Evolutionary conservation across 2,113 vertebrate genomes (phyloP), one percentile per base, ranked within the genome.

Genomic region (Pseudopodoces humilis): DNA sequence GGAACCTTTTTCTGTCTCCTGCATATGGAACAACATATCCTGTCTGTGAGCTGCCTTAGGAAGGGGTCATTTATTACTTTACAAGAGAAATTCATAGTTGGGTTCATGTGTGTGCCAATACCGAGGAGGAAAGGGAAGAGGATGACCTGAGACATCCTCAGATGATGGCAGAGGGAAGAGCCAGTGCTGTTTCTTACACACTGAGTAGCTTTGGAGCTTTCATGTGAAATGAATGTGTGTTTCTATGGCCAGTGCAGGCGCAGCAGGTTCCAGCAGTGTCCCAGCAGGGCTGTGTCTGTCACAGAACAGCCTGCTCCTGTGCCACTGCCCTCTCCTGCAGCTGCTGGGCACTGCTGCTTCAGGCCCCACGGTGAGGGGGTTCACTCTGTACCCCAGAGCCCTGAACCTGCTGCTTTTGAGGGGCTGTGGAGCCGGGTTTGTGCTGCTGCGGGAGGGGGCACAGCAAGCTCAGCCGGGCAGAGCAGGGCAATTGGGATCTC

Each of bases 281-380:
- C 3, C 1, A 15, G 9, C 9, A 2, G 68, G 11, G 43, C 41
- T 43, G 25, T 5, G 0, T 28, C 47, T 39, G 4, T 13, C 5
- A 3, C 23, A 46, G 37, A 44, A 4, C 7, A 2, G 24, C 1
- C 41, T 74, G 15, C 19, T 22, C 25, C 15, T 9, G 28, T 18
- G 67, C 67, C 65, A 4, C 64, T 20, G 53, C 47, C 59, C 44
- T 49, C 15, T 43, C 13, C 30, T 24, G 13, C 5, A 9, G 15
- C 50, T 20, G 13, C 3, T 35, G 10, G 41, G 41, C 41, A 43
- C 15, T 15, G 41, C 41, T 43, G 41, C 41, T 43, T 43, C 41
- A 43, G 13, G 13, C 41, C 13, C 41, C 13, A 15, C 13, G 13
- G 15, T 43, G 41, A 43, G 15, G 12, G 41, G 41, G 41, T 15